Conservation (phyloP, 2,113 vertebrate species). For the Panthera uncia region DNA sequence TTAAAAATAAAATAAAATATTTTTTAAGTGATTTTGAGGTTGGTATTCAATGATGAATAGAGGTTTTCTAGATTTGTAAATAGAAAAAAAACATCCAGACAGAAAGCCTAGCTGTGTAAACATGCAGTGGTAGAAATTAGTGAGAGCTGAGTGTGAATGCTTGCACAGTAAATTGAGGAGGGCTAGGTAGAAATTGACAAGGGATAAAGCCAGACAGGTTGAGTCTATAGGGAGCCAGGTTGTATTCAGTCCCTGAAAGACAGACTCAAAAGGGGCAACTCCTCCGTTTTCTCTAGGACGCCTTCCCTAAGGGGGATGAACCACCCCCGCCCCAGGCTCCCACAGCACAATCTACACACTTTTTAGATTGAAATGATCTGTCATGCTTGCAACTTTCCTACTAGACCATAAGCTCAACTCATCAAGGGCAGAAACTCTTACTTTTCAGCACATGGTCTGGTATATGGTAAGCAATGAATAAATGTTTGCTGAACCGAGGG, state of each 20-base stretch:
- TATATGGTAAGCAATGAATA: background rate
- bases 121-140: background rate
- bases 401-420: background rate
- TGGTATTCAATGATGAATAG: background rate
- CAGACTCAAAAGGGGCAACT: background rate
- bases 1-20: no score
- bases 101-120: background rate
- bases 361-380: background rate
- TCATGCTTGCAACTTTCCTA: background rate
- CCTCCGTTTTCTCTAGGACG: background rate
- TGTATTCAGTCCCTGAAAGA: background rate
- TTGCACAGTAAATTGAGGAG: background rate
- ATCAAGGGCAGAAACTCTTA: background rate
- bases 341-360: no score
- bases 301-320: background rate
- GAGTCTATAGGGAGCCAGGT: background rate
- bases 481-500: background rate
- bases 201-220: background rate
- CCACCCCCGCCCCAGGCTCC: background rate
- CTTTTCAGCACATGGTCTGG: background rate
- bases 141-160: background rate
- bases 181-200: background rate
- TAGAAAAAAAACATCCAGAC: background rate
- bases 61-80: background rate
- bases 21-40: background rate